These are phyloP conservation scores for Platycheirus rosarum DNA, from an alignment of 2,888 invertebrate species.

Conservation along the genomic window DNA sequence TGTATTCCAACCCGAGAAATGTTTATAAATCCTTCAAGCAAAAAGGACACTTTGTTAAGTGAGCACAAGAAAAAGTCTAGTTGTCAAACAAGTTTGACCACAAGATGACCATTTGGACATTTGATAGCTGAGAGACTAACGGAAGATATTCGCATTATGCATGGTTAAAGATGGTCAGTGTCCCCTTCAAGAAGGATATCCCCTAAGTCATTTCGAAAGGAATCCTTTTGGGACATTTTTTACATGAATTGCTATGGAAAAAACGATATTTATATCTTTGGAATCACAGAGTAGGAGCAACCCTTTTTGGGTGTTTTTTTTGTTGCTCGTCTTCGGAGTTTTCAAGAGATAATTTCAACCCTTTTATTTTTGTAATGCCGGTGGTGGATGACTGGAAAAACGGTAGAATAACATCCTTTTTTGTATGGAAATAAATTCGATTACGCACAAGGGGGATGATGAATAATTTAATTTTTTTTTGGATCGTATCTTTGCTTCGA, in stretches of 20 bases:
- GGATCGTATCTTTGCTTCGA: conserved; percentile 7
- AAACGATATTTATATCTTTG: conserved; percentile 68
- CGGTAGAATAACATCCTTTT: conserved; percentile 54
- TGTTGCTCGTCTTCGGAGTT: not conserved
- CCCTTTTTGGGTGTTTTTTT: too few species aligned
- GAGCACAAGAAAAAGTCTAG: conserved; percentile 37
- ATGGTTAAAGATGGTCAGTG: conserved; percentile 35
- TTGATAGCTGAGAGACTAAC: conserved; percentile 66
- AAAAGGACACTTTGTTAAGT: conserved; percentile 5
- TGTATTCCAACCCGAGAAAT: conserved; percentile 38
- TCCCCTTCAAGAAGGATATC: conserved; percentile 51
- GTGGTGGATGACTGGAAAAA: conserved; percentile 50
- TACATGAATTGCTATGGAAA: conserved; percentile 65
- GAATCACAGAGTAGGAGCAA: conserved; percentile 35
- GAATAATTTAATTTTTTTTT: conserved; percentile 37
- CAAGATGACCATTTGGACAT: conserved; percentile 71
- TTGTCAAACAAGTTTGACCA: conserved; percentile 72
- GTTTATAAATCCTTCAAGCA: conserved; percentile 47
- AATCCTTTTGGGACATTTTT: conserved; percentile 72
- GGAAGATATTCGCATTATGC: conserved; percentile 47
- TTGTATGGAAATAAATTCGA: conserved; percentile 67
- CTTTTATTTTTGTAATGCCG: conserved; percentile 14
- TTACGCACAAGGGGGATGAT: conserved; percentile 66
- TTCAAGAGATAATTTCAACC: conserved; percentile 50
- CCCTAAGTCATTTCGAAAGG: conserved; percentile 44